Conservation (phyloP, 2,797 vertebrate species). For the Micropoecilia bifurca region DNA sequence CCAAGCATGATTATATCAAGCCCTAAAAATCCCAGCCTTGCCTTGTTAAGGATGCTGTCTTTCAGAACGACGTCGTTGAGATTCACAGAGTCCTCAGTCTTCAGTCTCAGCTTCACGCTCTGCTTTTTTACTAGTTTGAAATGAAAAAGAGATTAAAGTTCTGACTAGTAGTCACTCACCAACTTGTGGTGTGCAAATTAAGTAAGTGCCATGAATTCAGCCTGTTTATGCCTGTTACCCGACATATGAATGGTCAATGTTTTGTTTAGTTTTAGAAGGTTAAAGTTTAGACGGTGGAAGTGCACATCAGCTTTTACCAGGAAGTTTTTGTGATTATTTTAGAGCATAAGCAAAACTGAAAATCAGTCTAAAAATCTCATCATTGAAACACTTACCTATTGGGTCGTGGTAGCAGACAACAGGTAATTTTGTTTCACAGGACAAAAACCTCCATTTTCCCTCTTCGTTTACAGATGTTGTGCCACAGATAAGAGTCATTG, state of each 20-base stretch:
- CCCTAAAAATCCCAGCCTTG: not conserved
- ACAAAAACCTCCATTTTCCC: not conserved
- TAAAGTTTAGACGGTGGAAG: no score
- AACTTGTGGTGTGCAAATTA: not conserved
- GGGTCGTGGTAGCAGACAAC: conserved; percentile 2
- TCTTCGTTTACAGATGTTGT: not conserved
- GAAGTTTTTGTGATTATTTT: not conserved
- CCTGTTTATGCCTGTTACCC: not conserved
- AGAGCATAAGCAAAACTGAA: not conserved
- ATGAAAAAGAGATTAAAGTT: not conserved
- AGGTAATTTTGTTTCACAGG: not conserved
- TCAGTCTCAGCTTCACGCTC: conserved; percentile 16
- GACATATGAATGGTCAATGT: no score
- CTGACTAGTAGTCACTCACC: not conserved
- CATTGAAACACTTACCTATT: not conserved
- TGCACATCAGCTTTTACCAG: not conserved
- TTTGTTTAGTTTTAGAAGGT: not conserved
- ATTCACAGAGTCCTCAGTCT: not conserved
- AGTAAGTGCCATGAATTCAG: not conserved
- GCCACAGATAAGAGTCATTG: not conserved
- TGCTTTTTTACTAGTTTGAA: no score
- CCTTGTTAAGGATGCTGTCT: conserved; percentile 7
- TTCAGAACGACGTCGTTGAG: conserved; percentile 14
- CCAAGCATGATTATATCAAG: not conserved
- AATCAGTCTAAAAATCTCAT: not conserved